Percentiles rank a stretch among this genome's conserved stretches.
phyloP scores from a whole-genome alignment of 2,888 invertebrate genomes.

The Galerucella pusilla region DNA sequence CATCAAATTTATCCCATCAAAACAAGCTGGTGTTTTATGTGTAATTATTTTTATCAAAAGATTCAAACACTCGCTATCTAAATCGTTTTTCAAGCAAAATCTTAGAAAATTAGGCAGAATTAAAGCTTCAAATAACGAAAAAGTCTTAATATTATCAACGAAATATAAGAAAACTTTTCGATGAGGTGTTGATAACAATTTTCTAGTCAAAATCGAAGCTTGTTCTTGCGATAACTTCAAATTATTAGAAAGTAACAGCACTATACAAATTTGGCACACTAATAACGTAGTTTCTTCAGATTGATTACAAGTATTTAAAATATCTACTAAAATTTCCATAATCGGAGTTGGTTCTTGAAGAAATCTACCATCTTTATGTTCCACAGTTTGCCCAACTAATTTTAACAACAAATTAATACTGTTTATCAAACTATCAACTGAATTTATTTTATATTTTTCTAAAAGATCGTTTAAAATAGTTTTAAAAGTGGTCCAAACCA shows the following conservation, averaged over 20 bases:
- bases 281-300: slow-evolving; percentile 67
- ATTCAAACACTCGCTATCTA: slow-evolving; percentile 69
- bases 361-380: slow-evolving; percentile 74
- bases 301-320: slow-evolving; percentile 65
- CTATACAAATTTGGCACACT: slow-evolving; percentile 69
- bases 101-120: slow-evolving; percentile 76
- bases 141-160: slow-evolving; percentile 73
- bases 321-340: slow-evolving; percentile 69
- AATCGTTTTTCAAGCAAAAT: slow-evolving; percentile 68
- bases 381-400: slow-evolving; percentile 72
- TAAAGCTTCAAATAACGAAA: slow-evolving; percentile 78
- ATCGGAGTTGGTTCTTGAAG: slow-evolving; percentile 71
- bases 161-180: slow-evolving; percentile 72
- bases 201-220: slow-evolving; percentile 75
- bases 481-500: slow-evolving; percentile 74
- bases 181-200: slow-evolving; percentile 70
- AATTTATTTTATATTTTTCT: slow-evolving; percentile 38
- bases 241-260: slow-evolving; percentile 71
- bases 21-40: slow-evolving; percentile 73
- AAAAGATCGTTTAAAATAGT: slow-evolving; percentile 58
- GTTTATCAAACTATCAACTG: slow-evolving; percentile 39
- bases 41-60: slow-evolving; percentile 75
- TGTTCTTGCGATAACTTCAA: slow-evolving; percentile 78
- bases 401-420: slow-evolving; percentile 64
- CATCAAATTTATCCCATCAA: slow-evolving; percentile 70